Evolutionary conservation across 2,888 invertebrate species (phyloP), one percentile per base, ranked within the genome.

Genomic region (Tipula confusa): DNA sequence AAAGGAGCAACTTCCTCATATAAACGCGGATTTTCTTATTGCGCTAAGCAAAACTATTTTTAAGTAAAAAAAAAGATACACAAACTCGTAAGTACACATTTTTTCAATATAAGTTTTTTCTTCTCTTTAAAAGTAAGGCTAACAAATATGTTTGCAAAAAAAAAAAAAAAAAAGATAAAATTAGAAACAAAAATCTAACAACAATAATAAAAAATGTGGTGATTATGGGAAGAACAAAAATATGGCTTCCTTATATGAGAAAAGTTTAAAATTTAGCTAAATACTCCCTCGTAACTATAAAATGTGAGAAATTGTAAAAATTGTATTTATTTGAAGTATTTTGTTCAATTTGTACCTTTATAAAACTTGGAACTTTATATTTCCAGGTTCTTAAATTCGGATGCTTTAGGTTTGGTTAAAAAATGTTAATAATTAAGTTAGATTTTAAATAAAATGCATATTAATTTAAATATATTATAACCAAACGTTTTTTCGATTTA

Each of bases 11-110:
- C 64, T 64, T 64, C 24, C 64, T 64, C 24, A 64, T 64, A 64
- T 64, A 64, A 64, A 64, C 64, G 64, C 64, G 24, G 64, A 64
- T 64, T 64, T 64, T 64, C 64, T 64, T 64, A 64, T 64, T 64
- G 64, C 24, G 18, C 64, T n/a, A n/a, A 64, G 24, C 64, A 64
- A 64, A 64, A 64, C 5, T 24, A 64, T 24, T 24, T 24, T 24
- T 4, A 64, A 64, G 24, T 64, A 64, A 64, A 64, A 64, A 64
- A 24, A 64, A 24, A 64, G 18, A 64, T 38, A 38, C 24, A 64
- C 64, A 64, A n/a, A 64, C 24, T 64, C 18, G 31, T 31, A 24
- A 24, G 11, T 24, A 64, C 64, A 64, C 18, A 64, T 64, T 64
- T 64, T 64, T 64, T 64, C 64, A 64, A 64, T 64, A 24, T 64